Conservation (phyloP, 2,113 vertebrate genomes). For the Saccopteryx bilineata region DNA sequence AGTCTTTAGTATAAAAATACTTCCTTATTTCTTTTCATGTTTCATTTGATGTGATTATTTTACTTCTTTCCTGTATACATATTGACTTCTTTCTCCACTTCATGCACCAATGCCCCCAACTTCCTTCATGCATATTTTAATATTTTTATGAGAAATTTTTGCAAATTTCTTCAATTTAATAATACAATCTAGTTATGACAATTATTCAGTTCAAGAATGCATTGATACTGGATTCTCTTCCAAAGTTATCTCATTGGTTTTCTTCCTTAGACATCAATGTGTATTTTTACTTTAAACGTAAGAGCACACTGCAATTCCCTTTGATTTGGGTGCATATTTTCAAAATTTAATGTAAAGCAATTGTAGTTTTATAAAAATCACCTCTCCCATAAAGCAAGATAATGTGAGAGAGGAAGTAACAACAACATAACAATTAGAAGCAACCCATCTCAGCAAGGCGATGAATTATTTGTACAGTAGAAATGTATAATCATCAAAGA, state of each 20-base stretch:
- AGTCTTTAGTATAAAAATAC: not conserved
- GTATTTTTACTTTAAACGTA: constrained; percentile 64
- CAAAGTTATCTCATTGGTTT: not conserved
- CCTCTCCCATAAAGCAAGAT: constrained; percentile 53
- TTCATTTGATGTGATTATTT: constrained; percentile 21
- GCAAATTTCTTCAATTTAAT: constrained; percentile 38
- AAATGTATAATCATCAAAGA: constrained; percentile 78
- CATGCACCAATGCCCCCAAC: not conserved
- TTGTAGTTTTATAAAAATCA: constrained; percentile 66
- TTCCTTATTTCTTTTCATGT: not conserved
- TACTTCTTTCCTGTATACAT: not conserved
- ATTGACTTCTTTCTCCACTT: constrained; percentile 3
- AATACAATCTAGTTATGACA: constrained; percentile 50
- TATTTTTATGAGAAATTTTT: constrained; percentile 18
- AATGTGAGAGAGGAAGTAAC: constrained; percentile 59
- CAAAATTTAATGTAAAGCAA: constrained; percentile 76
- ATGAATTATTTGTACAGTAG: constrained; percentile 75
- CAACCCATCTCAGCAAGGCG: constrained; percentile 52
- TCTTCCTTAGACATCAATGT: constrained; percentile 1
- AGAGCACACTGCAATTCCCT: not conserved
- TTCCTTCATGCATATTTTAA: not conserved
- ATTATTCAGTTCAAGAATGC: not conserved
- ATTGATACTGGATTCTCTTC: constrained; percentile 30
- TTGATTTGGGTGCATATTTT: constrained; percentile 65
- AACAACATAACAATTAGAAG: constrained; percentile 74